These are phyloP conservation scores for Saccostrea glomerata DNA, from an alignment of 1,140 invertebrate genomes.

Conservation along the genomic window DNA sequence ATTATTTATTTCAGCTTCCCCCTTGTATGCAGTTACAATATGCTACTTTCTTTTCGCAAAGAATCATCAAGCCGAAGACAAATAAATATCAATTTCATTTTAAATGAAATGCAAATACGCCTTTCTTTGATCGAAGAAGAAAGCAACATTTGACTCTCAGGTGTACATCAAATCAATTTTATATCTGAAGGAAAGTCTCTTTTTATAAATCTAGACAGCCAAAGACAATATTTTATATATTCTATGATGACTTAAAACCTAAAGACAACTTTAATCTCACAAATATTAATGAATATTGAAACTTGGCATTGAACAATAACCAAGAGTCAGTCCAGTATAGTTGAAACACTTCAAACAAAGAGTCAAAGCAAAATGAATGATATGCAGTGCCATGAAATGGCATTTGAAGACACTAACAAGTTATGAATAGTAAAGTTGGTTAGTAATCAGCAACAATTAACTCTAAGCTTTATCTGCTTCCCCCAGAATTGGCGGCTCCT, in stretches of 20 bases:
- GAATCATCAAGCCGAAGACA: constrained; percentile 1
- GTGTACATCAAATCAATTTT: constrained; percentile 12
- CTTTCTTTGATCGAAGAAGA: not conserved
- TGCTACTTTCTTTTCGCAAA: not conserved
- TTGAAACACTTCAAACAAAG: too few species aligned
- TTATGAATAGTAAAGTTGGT: not conserved
- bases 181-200: not conserved
- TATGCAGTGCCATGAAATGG: not conserved
- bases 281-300: too few species aligned
- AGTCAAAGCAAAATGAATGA: too few species aligned
- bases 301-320: too few species aligned
- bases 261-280: too few species aligned
- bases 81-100: constrained; percentile 37
- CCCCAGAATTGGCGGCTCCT: not conserved
- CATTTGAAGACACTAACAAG: constrained; percentile 6
- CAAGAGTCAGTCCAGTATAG: too few species aligned
- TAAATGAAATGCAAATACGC: constrained; percentile 26
- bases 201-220: not conserved
- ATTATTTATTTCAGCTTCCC: not conserved
- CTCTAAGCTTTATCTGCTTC: not conserved
- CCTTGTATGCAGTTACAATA: constrained; percentile 10
- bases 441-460: constrained; percentile 7
- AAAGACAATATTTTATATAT: not conserved
- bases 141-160: not conserved
- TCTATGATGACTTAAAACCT: too few species aligned